Evolutionary conservation across 2,113 vertebrate genomes (phyloP).

Genomic region (Bubo scandiacus): DNA sequence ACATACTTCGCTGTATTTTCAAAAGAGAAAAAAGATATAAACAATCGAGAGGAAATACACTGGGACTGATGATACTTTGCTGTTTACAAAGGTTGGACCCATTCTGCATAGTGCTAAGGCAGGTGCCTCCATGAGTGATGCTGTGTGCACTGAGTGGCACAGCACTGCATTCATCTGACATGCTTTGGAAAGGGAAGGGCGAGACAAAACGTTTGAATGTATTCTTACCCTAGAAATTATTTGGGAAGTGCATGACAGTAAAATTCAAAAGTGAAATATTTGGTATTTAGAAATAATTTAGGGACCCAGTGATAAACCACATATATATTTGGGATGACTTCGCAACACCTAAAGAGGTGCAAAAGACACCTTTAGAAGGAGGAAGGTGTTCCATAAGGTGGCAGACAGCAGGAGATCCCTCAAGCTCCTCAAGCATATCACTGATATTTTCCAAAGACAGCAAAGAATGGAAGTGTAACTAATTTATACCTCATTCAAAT

Average conservation of each 20-base stretch:
- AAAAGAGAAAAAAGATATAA: not conserved
- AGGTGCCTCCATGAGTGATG: not conserved
- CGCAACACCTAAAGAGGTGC: not conserved
- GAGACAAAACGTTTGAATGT: not conserved
- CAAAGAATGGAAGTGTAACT: not conserved
- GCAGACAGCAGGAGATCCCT: not conserved
- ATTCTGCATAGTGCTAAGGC: not conserved
- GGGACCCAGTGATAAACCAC: not conserved
- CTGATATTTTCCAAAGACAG: not conserved
- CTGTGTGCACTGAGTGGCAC: rapidly evolving
- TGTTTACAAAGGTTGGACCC: not conserved
- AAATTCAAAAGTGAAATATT: not conserved
- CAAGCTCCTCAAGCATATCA: not conserved
- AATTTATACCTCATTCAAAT: not conserved
- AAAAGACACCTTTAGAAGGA: not conserved
- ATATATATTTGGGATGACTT: not conserved
- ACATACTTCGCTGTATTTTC: not conserved
- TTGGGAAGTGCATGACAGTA: not conserved
- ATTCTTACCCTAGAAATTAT: not conserved
- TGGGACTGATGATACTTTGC: not conserved
- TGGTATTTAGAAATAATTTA: not conserved
- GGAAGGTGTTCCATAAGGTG: not conserved
- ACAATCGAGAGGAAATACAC: not conserved
- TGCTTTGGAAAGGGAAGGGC: not conserved
- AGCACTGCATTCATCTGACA: not conserved